These are phyloP conservation scores for Pseudochaenichthys georgianus DNA, from an alignment of 2,797 vertebrate genomes.

Conservation along the genomic window DNA sequence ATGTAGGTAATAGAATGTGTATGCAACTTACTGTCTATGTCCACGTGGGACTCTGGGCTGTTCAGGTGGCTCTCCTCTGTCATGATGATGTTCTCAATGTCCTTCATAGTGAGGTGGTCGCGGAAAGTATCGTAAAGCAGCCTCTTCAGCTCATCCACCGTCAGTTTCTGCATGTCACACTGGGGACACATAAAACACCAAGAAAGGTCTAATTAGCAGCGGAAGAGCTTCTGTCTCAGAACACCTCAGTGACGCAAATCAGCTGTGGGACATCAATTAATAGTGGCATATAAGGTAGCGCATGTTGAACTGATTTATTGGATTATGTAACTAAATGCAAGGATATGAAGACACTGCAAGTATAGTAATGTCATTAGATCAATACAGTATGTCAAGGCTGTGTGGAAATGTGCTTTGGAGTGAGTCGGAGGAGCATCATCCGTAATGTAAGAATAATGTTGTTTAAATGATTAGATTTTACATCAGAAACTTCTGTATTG, in stretches of 20 bases:
- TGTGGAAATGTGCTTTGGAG: constrained; percentile 8
- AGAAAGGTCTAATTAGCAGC: constrained; percentile 37
- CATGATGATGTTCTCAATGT: constrained; percentile 99
- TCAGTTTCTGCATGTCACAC: constrained; percentile 99
- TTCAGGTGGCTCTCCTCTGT: constrained; percentile 97
- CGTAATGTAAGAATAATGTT: constrained; percentile 3
- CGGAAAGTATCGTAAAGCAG: constrained; percentile 97
- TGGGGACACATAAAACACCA: constrained; percentile 64
- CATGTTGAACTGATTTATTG: constrained; percentile 26
- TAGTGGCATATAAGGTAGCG: not conserved
- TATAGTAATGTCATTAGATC: not conserved
- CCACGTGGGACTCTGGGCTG: constrained; percentile 93
- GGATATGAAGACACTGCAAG: not conserved
- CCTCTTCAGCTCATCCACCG: constrained; percentile 96
- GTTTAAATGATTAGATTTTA: constrained; percentile 3
- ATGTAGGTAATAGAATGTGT: constrained; percentile 13
- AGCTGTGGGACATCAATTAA: constrained; percentile 34
- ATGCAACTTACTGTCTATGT: constrained; percentile 92
- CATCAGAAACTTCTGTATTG: not conserved
- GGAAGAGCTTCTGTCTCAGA: constrained; percentile 10
- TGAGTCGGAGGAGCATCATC: constrained; percentile 9
- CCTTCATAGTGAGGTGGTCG: constrained; percentile 98
- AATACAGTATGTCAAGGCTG: not conserved
- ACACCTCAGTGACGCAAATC: constrained; percentile 27
- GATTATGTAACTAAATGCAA: constrained; percentile 29